These are phyloP conservation scores for Oreochromis spilurus DNA, from an alignment of 2,113 vertebrate species.

Conservation along the genomic window DNA sequence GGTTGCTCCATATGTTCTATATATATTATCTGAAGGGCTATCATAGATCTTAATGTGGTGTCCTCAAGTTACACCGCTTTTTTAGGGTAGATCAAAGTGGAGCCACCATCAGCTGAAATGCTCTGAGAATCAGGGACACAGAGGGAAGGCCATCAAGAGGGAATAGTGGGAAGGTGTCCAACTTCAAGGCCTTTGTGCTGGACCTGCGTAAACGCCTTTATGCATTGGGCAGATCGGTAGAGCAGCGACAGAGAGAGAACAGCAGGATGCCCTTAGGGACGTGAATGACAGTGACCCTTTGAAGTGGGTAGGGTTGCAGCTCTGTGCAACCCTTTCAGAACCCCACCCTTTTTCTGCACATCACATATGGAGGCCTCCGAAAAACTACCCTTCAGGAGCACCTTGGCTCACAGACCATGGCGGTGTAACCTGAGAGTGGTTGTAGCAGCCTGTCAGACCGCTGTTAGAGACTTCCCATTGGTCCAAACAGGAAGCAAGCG, in stretches of 20 bases:
- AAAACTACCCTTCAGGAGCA: slow-evolving; percentile 9
- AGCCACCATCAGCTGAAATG: slow-evolving; percentile 39
- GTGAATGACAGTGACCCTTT: slow-evolving; percentile 43
- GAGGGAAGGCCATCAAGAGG: slow-evolving; percentile 24
- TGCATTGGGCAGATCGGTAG: not conserved
- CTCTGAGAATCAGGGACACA: slow-evolving; percentile 12
- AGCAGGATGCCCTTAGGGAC: slow-evolving; percentile 47
- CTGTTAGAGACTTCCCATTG: slow-evolving; percentile 44
- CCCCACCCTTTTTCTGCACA: slow-evolving; percentile 27
- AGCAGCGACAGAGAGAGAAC: not conserved
- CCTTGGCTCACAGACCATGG: slow-evolving; percentile 5
- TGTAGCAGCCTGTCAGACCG: slow-evolving; percentile 47
- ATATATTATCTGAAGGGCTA: not conserved
- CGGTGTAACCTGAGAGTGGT: slow-evolving; percentile 49
- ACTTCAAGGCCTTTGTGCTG: slow-evolving; percentile 53
- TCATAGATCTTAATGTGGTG: not conserved
- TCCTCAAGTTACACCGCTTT: slow-evolving; percentile 35
- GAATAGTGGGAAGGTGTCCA: slow-evolving; percentile 37
- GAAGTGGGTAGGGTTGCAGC: slow-evolving; percentile 37
- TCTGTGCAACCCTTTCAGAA: slow-evolving; percentile 8
- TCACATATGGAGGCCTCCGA: slow-evolving; percentile 51
- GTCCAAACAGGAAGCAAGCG: slow-evolving; percentile 50
- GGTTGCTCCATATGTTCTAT: slow-evolving; percentile 48
- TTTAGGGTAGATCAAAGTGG: slow-evolving; percentile 31
- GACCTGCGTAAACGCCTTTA: slow-evolving; percentile 13